Base-by-base conservation (phyloP, 2,113 vertebrate species). In the Tetrao urogallus region DNA sequence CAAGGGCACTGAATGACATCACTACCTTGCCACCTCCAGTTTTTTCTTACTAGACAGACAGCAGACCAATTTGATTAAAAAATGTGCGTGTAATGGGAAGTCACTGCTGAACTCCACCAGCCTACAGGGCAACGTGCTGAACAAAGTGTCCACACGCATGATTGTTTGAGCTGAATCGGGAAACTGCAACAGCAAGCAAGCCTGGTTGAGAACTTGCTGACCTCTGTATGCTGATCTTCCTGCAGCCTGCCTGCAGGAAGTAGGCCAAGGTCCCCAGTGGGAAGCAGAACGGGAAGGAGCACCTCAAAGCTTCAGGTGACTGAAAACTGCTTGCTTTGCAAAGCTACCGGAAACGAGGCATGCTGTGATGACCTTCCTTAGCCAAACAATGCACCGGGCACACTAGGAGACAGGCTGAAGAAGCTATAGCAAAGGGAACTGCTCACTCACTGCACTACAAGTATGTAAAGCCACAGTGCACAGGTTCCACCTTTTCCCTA, bases 21-120 rank as follows among this genome's bases (percentile, higher is more conserved):
- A 28, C 61, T 88, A 40, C 34, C 14, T 8, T 58, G 64, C 61
- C 58, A 71, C 4, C 2, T 58, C 24, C 60, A 61, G 50, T 11
- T 25, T 54, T 21, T 86, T 89, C 27, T 57, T 70, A 77, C 30
- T 64, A 96, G 77, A 19, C 60, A 91, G 76, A 60, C 65, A 91
- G 77, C 63, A 93, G 93, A 83, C 69, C 57, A 32, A 45, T 89
- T 52, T 32, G 71, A 94, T 94, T 93, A 91, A 94, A 94, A 96
- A 96, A 94, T 83, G 20, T 4, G 54, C 34, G 70, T 89, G 86
- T 89, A 52, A 69, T 18, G 45, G 45, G 82, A 93, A 91, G 70
- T 77, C 63, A 81, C 58, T 95, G 86, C 92, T 92, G 85, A 95
- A 70, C 45, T 82, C 71, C 74, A 54, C 15, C 67, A 89, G 76